A percentile compares a stretch with the other conserved stretches of the same genome.
These are phyloP conservation scores for Danio kyathit DNA, from an alignment of 2,797 vertebrate genomes.

Conservation along the genomic window DNA sequence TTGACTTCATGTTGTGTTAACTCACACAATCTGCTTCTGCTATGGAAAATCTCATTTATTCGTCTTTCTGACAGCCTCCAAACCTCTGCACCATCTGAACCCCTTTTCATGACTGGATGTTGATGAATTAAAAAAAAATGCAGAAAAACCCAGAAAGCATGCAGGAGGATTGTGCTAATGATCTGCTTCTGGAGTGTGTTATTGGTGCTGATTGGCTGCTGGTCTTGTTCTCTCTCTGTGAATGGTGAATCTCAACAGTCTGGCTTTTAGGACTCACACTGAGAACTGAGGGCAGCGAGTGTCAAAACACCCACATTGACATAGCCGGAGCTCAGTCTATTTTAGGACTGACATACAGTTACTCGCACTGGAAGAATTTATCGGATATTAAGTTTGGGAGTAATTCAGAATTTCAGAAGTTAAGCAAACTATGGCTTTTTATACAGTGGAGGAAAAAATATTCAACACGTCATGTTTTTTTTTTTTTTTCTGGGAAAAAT, in stretches of 20 bases:
- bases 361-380: not conserved
- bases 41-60: not conserved
- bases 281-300: conserved; percentile 21
- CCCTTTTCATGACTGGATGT: not conserved
- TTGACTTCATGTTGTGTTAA: conserved; percentile 5
- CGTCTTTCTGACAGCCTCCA: conserved; percentile 6
- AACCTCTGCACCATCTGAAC: conserved; percentile 4
- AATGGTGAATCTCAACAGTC: not conserved
- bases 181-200: not conserved
- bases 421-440: no score
- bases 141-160: no score
- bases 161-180: conserved; percentile 8
- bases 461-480: no score
- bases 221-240: conserved; percentile 14
- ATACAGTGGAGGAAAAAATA: no score
- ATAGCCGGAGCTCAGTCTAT: not conserved
- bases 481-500: no score
- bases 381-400: not conserved
- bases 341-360: not conserved
- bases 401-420: not conserved
- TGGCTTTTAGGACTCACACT: conserved; percentile 27
- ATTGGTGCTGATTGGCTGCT: not conserved
- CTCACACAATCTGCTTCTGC: not conserved
- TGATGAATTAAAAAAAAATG: not conserved
- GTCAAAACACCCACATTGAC: conserved; percentile 26